phyloP scores from a whole-genome alignment of 2,888 invertebrate species.

The Eupithecia exiguata region DNA sequence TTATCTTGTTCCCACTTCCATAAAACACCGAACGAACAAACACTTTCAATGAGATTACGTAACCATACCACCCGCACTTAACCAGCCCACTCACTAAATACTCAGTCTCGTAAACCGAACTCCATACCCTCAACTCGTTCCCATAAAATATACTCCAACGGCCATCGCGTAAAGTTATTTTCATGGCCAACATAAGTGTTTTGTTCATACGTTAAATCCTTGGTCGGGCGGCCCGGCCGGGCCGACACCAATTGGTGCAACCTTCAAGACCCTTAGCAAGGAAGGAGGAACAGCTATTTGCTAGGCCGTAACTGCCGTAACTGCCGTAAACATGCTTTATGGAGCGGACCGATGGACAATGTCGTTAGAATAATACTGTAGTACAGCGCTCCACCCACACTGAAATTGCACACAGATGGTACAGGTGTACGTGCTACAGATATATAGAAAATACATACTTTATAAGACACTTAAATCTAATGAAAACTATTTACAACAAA shows the following conservation, averaged over 20 bases:
- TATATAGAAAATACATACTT: too few relatives aligned
- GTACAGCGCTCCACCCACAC: neutral
- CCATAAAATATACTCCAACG: constrained; percentile 22
- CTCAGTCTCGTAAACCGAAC: constrained; percentile 22
- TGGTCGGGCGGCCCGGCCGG: constrained; percentile 27
- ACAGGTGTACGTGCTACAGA: too few relatives aligned
- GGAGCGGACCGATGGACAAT: constrained; percentile 58
- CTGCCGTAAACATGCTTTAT: constrained; percentile 63
- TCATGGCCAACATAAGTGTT: constrained; percentile 20
- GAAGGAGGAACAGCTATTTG: constrained; percentile 64
- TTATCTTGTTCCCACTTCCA: neutral
- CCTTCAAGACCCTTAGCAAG: constrained; percentile 53
- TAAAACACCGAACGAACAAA: neutral
- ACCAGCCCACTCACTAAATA: constrained; percentile 15
- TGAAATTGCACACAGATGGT: neutral
- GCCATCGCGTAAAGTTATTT: constrained; percentile 30
- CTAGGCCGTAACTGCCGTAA: constrained; percentile 39
- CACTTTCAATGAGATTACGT: neutral
- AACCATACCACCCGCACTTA: constrained; percentile 8
- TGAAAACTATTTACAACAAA: too few relatives aligned
- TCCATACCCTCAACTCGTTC: constrained; percentile 15
- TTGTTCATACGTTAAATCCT: constrained; percentile 51
- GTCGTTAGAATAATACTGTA: constrained; percentile 22
- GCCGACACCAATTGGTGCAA: constrained; percentile 56
- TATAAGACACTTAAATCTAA: too few relatives aligned